These are phyloP conservation scores for Ochotona curzoniae DNA, from an alignment of 2,113 vertebrate species.

Conservation along the genomic window DNA sequence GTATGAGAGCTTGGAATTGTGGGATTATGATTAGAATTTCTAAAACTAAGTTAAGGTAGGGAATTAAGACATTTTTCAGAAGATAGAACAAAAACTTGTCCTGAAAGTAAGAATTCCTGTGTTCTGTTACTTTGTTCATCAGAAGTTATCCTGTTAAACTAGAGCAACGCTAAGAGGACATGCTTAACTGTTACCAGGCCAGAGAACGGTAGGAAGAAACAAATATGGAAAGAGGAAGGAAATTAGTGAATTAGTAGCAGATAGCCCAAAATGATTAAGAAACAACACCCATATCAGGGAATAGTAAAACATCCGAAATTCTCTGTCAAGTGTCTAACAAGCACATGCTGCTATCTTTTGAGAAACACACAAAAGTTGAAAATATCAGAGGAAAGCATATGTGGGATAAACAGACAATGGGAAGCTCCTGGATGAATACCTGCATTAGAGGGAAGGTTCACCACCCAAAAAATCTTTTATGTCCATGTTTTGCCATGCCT, in stretches of 20 bases:
- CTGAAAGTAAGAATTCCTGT: conserved; percentile 11
- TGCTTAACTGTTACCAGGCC: background rate
- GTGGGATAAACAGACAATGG: background rate
- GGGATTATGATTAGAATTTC: background rate
- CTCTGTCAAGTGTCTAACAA: background rate
- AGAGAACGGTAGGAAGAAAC: background rate
- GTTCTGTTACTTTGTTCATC: conserved; percentile 12
- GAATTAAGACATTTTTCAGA: conserved; percentile 22
- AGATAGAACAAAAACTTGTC: background rate
- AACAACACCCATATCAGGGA: background rate
- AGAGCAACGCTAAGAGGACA: background rate
- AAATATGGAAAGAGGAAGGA: background rate
- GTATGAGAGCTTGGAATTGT: background rate
- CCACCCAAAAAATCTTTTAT: background rate
- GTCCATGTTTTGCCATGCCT: background rate
- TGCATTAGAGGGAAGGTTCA: background rate
- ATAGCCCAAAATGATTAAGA: background rate
- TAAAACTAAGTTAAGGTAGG: conserved; percentile 23
- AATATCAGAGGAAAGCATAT: background rate
- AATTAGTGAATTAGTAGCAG: background rate
- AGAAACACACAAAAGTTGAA: background rate
- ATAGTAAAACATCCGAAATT: background rate
- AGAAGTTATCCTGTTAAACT: background rate
- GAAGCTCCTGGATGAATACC: background rate
- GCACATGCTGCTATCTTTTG: background rate